Evolutionary conservation across 2,113 vertebrate genomes (phyloP).

Genomic region (Indicator maculatus): DNA sequence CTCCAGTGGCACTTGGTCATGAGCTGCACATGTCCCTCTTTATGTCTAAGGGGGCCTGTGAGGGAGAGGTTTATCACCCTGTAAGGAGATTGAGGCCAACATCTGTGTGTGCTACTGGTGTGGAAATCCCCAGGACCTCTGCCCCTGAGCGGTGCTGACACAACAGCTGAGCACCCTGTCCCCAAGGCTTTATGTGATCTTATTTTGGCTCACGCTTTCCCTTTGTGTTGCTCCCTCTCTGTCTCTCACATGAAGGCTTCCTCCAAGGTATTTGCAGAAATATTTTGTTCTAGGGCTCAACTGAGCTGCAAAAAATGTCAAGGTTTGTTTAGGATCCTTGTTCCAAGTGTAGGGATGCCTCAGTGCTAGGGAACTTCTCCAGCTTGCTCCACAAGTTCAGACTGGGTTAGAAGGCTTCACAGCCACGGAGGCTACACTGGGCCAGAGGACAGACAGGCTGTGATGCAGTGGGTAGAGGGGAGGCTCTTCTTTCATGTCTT

Average conservation of each 20-base stretch:
- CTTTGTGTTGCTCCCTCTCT: background rate
- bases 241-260: background rate
- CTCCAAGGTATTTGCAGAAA: background rate
- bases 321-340: background rate
- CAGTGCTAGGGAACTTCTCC: background rate
- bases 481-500: background rate
- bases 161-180: background rate
- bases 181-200: background rate
- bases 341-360: background rate
- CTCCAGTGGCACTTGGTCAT: background rate
- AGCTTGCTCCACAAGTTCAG: background rate
- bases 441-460: background rate
- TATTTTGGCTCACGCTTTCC: background rate
- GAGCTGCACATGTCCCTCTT: background rate
- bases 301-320: background rate
- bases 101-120: background rate
- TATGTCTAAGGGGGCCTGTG: background rate
- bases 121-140: background rate
- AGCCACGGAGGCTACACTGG: background rate
- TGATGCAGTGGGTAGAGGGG: background rate
- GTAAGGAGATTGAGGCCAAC: background rate
- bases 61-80: background rate
- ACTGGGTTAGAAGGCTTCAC: background rate
- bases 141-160: background rate
- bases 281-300: background rate